These are phyloP conservation scores for Notocelia uddmanniana DNA, from an alignment of 2,888 invertebrate genomes.

Conservation along the genomic window DNA sequence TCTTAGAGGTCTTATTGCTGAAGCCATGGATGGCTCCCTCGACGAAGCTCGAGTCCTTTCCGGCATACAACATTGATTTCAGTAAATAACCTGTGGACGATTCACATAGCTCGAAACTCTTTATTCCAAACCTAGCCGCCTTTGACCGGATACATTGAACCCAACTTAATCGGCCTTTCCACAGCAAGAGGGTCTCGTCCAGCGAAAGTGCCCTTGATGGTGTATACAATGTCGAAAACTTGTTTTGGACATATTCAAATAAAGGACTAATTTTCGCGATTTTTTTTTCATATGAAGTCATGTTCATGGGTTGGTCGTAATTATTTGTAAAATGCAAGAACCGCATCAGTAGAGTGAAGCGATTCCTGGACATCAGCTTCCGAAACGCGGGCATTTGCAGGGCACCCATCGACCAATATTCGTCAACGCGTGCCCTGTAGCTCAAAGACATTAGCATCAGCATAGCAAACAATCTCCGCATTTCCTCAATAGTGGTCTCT, in stretches of 20 bases:
- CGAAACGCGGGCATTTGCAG: too few relatives aligned
- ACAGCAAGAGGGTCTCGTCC: not conserved
- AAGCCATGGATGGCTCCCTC: constrained; percentile 42
- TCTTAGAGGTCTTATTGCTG: constrained; percentile 47
- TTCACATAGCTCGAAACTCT: constrained; percentile 48
- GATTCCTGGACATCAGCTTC: too few relatives aligned
- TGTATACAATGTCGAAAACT: not conserved
- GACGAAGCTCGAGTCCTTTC: not conserved
- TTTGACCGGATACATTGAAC: constrained; percentile 47
- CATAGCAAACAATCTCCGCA: not conserved
- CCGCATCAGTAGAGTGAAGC: too few relatives aligned
- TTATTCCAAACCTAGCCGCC: constrained; percentile 48
- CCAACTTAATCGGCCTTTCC: not conserved
- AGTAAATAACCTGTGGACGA: constrained; percentile 45
- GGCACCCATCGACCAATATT: too few relatives aligned
- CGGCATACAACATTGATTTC: constrained; percentile 34
- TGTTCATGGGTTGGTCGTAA: too few relatives aligned
- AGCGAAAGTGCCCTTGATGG: not conserved
- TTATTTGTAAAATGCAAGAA: too few relatives aligned
- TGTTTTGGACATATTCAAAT: not conserved
- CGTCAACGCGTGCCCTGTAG: too few relatives aligned
- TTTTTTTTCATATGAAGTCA: not conserved
- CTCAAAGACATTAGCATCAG: too few relatives aligned
- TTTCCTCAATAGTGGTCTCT: not conserved
- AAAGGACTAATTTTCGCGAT: not conserved